Base-by-base conservation (phyloP, 2,113 vertebrate species). In the Neolamprologus toae region DNA sequence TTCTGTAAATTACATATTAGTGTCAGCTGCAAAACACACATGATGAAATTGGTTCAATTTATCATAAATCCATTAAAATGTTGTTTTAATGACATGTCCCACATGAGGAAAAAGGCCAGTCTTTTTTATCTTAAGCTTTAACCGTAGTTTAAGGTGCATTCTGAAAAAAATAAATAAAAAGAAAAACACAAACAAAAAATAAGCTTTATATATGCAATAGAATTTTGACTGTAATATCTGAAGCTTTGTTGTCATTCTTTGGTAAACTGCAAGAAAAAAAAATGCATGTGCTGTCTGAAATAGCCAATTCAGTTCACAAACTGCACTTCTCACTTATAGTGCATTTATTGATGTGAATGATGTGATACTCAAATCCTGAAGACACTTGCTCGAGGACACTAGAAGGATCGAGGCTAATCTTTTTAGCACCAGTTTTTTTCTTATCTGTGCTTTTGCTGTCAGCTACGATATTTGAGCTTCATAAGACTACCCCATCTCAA, bases 381-480 rank as follows among this genome's bases (percentile, higher is more conserved):
- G 4, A 84, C 51, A 88, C 81, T 73, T 51, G 53, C 57, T 88
- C 4, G 12, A 81, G 54, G 85, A 83, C 37, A 79, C 19, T 40
- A 47, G 16, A 54, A 82, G 26, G 55, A 61, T 84, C 85, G 31
- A 71, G 54, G 76, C 10, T 19, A 26, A 71, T 89, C 28, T 88
- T 88, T 85, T 11, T 31, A 81, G 78, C 35, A 63, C 51, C 49
- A 9, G 2, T 66, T 71, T 68, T 57, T 21, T 45, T 61, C 23
- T 35, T 61, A 45, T 80, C 26, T 81, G 31, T 31, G 73, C 45
- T 21, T 84, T 19, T 59, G 37, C 61, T 83, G n/a, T 83, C 82
- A 79, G 71, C 55, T 82, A 63, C 51, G 51, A 54, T 83, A 79
- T 85, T 80, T 90, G 82, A 90, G 86, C 81, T 86, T 80, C 37